Percentiles rank a stretch among this genome's conserved stretches.
Conservation (phyloP, 2,888 invertebrate species). For the Tineola bisselliella region DNA sequence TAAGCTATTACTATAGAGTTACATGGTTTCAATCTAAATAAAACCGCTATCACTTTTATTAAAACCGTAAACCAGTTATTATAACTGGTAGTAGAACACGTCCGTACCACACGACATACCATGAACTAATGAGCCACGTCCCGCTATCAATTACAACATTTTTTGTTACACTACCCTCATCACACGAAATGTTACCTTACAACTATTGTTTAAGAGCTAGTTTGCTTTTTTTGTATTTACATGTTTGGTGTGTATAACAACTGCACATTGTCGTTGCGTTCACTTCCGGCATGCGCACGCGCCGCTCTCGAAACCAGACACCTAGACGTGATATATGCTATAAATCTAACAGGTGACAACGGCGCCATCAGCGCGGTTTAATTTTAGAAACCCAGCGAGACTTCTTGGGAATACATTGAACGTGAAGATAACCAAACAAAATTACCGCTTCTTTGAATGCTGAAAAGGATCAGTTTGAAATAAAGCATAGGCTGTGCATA, state of each 20-base stretch:
- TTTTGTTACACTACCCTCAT: background rate
- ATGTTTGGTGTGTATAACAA: background rate
- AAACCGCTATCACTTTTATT: background rate
- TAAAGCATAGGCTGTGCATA: too few species aligned
- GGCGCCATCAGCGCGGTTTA: background rate
- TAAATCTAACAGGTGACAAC: slow-evolving; percentile 7
- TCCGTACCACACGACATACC: slow-evolving; percentile 24
- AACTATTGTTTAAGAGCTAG: background rate
- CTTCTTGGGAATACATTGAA: background rate
- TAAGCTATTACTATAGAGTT: too few species aligned
- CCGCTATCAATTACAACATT: slow-evolving; percentile 22
- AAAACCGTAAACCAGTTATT: background rate
- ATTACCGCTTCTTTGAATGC: background rate
- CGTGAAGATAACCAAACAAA: background rate
- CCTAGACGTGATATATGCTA: background rate
- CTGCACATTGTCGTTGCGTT: background rate
- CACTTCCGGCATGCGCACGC: slow-evolving; percentile 9
- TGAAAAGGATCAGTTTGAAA: too few species aligned
- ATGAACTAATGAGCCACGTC: slow-evolving; percentile 28
- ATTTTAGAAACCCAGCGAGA: background rate
- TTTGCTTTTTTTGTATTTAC: background rate
- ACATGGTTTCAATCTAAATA: background rate
- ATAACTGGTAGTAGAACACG: slow-evolving; percentile 18
- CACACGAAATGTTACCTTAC: background rate
- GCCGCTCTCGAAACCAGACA: slow-evolving; percentile 10